Base-by-base conservation (phyloP, 2,113 vertebrate genomes). In the Lagopus leucura region DNA sequence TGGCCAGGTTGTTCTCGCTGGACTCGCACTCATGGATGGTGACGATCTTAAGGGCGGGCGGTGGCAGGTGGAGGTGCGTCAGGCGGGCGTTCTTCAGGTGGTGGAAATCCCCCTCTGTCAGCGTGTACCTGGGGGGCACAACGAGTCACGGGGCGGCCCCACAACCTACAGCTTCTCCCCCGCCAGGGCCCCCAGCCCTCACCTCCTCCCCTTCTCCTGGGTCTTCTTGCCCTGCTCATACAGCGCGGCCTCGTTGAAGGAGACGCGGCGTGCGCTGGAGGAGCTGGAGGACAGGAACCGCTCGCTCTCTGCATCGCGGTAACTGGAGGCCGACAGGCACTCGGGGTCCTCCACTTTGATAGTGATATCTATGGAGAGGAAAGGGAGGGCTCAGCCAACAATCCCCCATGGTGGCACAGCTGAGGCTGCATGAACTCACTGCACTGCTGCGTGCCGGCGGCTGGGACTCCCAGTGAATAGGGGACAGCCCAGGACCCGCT, bases 51-150 rank as follows among this genome's bases (percentile, higher is more conserved):
- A 99, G 98, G 74, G 98, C 97, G 0, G 98, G 98, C 0, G 99
- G 97, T 0, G 99, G 98, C 43, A 99, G 97, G 96, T 98, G 98
- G 83, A 99, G 98, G 97, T 99, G 98, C 7, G 98, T 99, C 94
- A 99, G 98, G 36, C 99, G 98, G 7, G 99, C 99, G 0, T 99
- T 99, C 98, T 99, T 99, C 93, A 99, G 97, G 96, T 99, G 99
- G 95, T 99, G 99, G 91, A 99, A 99, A 73, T 99, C 99, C 1
- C 99, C 99, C 86, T 99, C 99, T 0, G 99, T 99, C 96, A 99
- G 98, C 4, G 99, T 99, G 96, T 99, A 99, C 98, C 99, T 99
- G 96, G 2, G 2, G 8, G 54, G 67, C 40, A 36, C 10, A 3
- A 34, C 1, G 1, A 7, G 43, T 86, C 17, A 76, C 72, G 32